Base-by-base conservation (phyloP, 2,113 vertebrate genomes). In the Apodemus sylvaticus region DNA sequence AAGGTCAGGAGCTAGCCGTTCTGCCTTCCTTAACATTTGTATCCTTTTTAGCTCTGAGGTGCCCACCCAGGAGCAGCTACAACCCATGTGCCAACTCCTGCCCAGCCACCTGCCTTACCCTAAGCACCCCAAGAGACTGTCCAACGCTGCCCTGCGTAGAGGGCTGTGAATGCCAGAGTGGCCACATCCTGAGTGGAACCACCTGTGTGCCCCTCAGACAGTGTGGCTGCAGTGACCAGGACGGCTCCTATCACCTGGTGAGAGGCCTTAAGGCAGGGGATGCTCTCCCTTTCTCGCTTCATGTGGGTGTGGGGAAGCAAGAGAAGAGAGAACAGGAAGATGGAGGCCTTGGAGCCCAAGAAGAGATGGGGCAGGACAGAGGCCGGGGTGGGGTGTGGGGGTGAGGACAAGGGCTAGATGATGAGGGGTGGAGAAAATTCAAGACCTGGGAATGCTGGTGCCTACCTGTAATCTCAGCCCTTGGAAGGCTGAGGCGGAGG, bases 101-200 rank as follows among this genome's bases (percentile, higher is more conserved):
- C 95, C 96, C 98, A 0, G 91, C 98, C 55, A 99, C 98, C 96
- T 99, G 99, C 93, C 98, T 98, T 91, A 97, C 98, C 83, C 98
- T 98, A 0, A 95, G 74, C 2, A 31, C 95, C 1, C 55, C 90
- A 0, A 78, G 36, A 45, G 85, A 97, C 90, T 99, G 99, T 90
- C 83, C 89, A 0, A 16, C 64, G 10, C 95, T 97, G 78, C 99
- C 98, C 53, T 99, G 99, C 71, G 98, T 98, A 1, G 99, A 99
- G 96, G 99, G 99, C 29, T 99, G 99, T 1, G 76, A 98, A 71
- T 99, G 99, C 34, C 96, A 98, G 76, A 10, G 92, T 0, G 98
- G 98, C 31, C 79, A 98, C 34, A 36, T 99, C 76, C 98, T 99
- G 90, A 99, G 99, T 0, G 99, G 99, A 48, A 98, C 98, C 88